phyloP scores from a whole-genome alignment of 1,140 invertebrate species.

The Scaptodrosophila lebanonensis region DNA sequence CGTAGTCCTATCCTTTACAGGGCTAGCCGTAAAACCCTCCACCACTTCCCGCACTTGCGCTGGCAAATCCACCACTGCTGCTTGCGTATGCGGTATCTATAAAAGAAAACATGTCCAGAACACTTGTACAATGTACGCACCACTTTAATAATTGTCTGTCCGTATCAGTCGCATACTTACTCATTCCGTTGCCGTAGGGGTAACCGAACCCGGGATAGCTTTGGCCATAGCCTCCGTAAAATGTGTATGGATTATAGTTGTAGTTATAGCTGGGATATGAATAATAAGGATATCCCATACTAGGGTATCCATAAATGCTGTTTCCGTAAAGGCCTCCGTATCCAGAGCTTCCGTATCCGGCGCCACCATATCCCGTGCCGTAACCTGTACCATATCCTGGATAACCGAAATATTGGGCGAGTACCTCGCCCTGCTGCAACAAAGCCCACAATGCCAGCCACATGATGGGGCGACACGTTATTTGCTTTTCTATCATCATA shows the following conservation, averaged over 20 bases:
- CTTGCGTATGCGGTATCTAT: conserved; percentile 66
- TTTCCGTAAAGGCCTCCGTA: conserved; percentile 32
- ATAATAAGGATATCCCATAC: conserved; percentile 31
- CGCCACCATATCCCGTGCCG: conserved; percentile 5
- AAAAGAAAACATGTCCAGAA: conserved; percentile 66
- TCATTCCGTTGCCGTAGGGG: conserved; percentile 59
- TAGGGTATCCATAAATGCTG: conserved; percentile 23
- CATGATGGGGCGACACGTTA: conserved; percentile 26
- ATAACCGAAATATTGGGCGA: conserved; percentile 49
- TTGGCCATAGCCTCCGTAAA: conserved; percentile 44
- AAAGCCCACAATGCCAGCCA: conserved; percentile 15
- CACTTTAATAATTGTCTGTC: conserved; percentile 3
- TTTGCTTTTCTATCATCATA: conserved; percentile 20
- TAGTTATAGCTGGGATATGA: conserved; percentile 31
- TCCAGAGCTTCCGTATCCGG: conserved; percentile 16
- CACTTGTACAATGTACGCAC: conserved; percentile 41
- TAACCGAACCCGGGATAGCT: conserved; percentile 48
- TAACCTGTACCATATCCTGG: conserved; percentile 38
- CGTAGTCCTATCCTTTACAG: conserved; percentile 15
- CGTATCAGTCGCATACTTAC: conserved; percentile 38
- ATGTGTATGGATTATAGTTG: conserved; percentile 26
- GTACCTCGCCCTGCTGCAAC: conserved; percentile 22
- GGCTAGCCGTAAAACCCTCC: conserved; percentile 55
- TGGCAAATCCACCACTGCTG: conserved; percentile 61
- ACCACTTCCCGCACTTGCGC: conserved; percentile 49